A percentile compares a stretch with the other conserved stretches of the same genome.
These are phyloP conservation scores for Sarcophaga peregrina DNA, from an alignment of 1,140 invertebrate genomes.

Conservation along the genomic window DNA sequence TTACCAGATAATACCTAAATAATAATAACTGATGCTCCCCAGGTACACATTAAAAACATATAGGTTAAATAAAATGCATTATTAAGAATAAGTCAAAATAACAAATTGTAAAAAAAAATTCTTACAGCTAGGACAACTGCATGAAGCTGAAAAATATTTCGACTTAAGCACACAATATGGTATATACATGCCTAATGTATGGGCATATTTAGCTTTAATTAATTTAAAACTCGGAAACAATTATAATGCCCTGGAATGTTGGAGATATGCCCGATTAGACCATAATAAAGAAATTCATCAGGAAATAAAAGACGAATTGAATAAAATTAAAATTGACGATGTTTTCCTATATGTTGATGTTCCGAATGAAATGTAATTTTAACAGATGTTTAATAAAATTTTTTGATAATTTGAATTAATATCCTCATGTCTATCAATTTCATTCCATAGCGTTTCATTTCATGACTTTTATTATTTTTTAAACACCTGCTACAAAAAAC, in stretches of 20 bases:
- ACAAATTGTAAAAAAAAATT: background rate
- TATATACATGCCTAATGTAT: constrained; percentile 55
- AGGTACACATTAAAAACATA: too few relatives aligned
- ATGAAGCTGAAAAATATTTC: constrained; percentile 49
- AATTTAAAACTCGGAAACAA: constrained; percentile 53
- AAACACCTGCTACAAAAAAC: too few relatives aligned
- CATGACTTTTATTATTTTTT: background rate
- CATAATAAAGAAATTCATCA: constrained; percentile 46
- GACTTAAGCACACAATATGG: constrained; percentile 45
- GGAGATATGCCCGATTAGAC: constrained; percentile 58
- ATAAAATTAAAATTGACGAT: constrained; percentile 50
- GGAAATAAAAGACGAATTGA: constrained; percentile 53
- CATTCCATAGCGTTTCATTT: background rate
- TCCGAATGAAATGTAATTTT: background rate
- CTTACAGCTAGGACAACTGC: constrained; percentile 34
- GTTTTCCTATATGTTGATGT: constrained; percentile 53
- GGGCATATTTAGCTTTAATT: constrained; percentile 57
- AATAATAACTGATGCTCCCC: too few relatives aligned
- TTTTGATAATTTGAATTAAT: background rate
- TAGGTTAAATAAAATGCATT: background rate
- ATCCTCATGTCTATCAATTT: background rate
- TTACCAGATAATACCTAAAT: too few relatives aligned
- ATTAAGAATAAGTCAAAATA: background rate
- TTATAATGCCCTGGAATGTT: constrained; percentile 54
- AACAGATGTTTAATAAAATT: too few relatives aligned